Conservation (phyloP, 2,888 invertebrate genomes). For the Pecten maximus region DNA sequence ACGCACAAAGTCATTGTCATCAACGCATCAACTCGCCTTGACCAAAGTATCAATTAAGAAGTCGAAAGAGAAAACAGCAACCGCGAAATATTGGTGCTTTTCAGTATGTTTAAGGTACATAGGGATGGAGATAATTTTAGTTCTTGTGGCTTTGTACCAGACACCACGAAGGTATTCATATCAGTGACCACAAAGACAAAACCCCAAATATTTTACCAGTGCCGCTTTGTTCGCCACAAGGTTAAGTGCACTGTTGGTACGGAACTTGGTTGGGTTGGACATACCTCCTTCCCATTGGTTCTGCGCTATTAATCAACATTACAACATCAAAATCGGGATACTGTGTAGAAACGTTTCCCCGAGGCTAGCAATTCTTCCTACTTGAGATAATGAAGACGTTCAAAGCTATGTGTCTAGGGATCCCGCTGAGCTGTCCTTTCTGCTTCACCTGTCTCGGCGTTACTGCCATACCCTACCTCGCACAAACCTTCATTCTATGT, state of each 20-base stretch:
- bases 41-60: too few relatives aligned
- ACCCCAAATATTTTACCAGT: neutral
- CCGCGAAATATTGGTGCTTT: neutral
- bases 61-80: too few relatives aligned
- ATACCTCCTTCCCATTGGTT: neutral
- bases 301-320: slow-evolving; percentile 31
- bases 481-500: neutral
- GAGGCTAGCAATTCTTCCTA: neutral
- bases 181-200: neutral
- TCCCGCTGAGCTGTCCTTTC: slow-evolving; percentile 25
- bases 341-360: slow-evolving; percentile 22
- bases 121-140: neutral
- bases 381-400: slow-evolving; percentile 29
- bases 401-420: slow-evolving; percentile 23
- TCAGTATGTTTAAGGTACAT: neutral
- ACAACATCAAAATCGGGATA: slow-evolving; percentile 17
- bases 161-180: neutral
- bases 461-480: neutral
- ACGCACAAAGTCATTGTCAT: too few relatives aligned
- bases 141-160: neutral
- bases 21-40: too few relatives aligned
- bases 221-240: neutral
- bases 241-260: slow-evolving; percentile 4
- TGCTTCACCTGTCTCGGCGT: slow-evolving; percentile 21
- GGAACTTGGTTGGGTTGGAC: neutral